Evolutionary conservation across 1,140 invertebrate genomes (phyloP), one percentile per base, ranked within the genome.

Genomic region (Scaptomyza montana): DNA sequence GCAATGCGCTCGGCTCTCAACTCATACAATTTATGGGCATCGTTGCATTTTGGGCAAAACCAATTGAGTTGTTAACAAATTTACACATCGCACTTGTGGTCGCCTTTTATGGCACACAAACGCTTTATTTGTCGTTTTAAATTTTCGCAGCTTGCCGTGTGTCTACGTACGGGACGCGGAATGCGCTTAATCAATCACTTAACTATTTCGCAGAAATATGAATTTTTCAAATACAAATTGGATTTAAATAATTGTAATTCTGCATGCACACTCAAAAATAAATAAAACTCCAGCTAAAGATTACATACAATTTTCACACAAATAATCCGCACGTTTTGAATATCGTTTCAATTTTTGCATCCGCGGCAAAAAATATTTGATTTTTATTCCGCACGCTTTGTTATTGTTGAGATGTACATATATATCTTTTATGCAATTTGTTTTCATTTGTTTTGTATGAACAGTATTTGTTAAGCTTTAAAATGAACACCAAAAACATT

Each of bases 141-240:
- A 39, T 65, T 51, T 49, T n/a, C n/a, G n/a, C n/a, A n/a, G 19
- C 12, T 16, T 16, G 1, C 16, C n/a, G n/a, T n/a, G n/a, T n/a
- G n/a, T n/a, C 1, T 16, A 16, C 16, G 16, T 16, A 25, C 21
- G 21, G 21, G 59, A 7, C 7, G 62, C 55, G 7, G 30, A 36
- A 9, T 74, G 68, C 69, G 64, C 72, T 80, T 70, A 77, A 84
- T 84, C 80, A 84, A 85, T 85, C 80, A 80, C 68, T 77, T 80
- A 80, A 85, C 80, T 85, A 77, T 77, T 77, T 67, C 80, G 36
- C 47, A 50, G 21, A 66, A 9, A 61, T 39, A 70, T 62, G 69
- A 19, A 55, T 25, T 19, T 41, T 57, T 54, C 63, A 64, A 63
- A 72, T 54, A 21, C 47, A 28, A 78, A 60, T 45, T 65, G 65